Percentiles rank a stretch among this genome's conserved stretches.
Conservation (phyloP, 1,140 invertebrate genomes). For the Lucilia cuprina region DNA sequence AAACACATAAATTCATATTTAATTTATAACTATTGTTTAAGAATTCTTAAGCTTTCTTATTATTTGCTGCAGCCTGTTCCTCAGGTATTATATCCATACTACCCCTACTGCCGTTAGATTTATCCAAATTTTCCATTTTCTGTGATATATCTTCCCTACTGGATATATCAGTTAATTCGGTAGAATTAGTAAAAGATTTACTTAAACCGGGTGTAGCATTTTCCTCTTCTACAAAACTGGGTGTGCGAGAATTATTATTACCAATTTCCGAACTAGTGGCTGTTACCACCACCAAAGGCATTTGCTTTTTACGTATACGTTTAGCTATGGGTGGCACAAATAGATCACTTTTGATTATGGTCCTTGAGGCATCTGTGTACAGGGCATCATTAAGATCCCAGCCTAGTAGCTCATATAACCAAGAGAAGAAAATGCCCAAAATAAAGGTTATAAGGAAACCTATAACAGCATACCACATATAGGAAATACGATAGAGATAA, state of each 20-base stretch:
- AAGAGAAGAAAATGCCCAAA: slow-evolving; percentile 71
- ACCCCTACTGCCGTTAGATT: background rate
- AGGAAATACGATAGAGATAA: slow-evolving; percentile 71
- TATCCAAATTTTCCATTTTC: background rate
- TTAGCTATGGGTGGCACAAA: slow-evolving; percentile 72
- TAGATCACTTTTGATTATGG: slow-evolving; percentile 66
- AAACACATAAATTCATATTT: background rate
- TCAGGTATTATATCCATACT: slow-evolving; percentile 10
- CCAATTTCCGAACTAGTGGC: slow-evolving; percentile 49
- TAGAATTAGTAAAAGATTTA: slow-evolving; percentile 9
- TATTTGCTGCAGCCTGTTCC: background rate
- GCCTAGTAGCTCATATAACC: slow-evolving; percentile 48
- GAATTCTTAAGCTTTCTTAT: background rate
- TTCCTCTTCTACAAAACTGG: slow-evolving; percentile 36
- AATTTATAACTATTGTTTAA: background rate
- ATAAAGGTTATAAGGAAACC: slow-evolving; percentile 73
- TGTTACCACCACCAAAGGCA: slow-evolving; percentile 53
- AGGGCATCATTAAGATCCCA: slow-evolving; percentile 55
- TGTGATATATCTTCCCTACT: background rate
- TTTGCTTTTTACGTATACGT: slow-evolving; percentile 50
- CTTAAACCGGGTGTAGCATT: background rate
- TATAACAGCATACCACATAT: slow-evolving; percentile 83
- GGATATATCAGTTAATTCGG: background rate
- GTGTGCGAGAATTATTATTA: slow-evolving; percentile 30
- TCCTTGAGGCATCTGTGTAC: slow-evolving; percentile 45